Evolutionary conservation across 2,888 invertebrate genomes (phyloP).

Genomic region (Nomada ruficornis): DNA sequence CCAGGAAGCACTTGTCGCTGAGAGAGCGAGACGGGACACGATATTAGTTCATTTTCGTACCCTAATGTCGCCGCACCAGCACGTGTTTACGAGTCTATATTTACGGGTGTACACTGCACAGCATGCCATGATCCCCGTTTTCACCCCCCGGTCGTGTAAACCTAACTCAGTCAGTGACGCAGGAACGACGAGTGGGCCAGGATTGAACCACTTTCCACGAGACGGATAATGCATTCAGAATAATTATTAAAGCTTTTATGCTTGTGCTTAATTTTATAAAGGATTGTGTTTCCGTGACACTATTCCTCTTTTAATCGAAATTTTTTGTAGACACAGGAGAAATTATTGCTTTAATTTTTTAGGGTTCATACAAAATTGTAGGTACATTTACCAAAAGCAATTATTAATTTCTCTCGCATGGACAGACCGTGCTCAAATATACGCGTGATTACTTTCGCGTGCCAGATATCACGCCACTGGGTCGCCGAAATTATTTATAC

Average conservation of each 20-base stretch:
- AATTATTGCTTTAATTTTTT: no score
- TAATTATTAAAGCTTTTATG: neutral
- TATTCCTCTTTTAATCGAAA: no score
- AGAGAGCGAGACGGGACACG: constrained; percentile 57
- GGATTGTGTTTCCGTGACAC: no score
- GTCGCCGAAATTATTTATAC: constrained; percentile 28
- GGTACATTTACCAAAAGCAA: no score
- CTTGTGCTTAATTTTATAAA: no score
- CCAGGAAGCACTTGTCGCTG: constrained; percentile 63
- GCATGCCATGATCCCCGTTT: constrained; percentile 56
- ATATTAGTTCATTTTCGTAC: constrained; percentile 73
- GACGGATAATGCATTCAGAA: neutral
- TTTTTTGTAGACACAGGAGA: no score
- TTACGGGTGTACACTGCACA: constrained; percentile 56
- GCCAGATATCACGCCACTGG: constrained; percentile 11
- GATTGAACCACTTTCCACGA: neutral
- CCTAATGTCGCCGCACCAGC: constrained; percentile 66
- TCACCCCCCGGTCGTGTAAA: constrained; percentile 38
- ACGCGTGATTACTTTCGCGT: constrained; percentile 40
- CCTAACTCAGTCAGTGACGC: constrained; percentile 43
- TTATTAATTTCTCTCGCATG: constrained; percentile 8
- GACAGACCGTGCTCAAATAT: constrained; percentile 17
- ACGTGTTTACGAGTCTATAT: constrained; percentile 66
- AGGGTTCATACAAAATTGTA: no score
- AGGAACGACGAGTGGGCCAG: neutral